Conservation (phyloP, 2,888 invertebrate species). For the Cantharis flavilabris region DNA sequence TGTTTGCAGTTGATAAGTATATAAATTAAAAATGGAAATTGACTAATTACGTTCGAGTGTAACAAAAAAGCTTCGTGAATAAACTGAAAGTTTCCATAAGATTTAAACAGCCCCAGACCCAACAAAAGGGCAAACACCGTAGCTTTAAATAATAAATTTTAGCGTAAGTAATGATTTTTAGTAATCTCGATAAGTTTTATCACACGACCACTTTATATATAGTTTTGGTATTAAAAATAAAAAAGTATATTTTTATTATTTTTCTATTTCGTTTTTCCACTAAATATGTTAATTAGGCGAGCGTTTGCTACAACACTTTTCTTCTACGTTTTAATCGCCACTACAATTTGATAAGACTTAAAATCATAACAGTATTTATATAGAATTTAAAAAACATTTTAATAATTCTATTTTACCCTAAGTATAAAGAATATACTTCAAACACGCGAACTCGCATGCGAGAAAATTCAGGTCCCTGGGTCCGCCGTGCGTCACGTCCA, state of each 20-base stretch:
- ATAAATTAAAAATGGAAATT: neutral
- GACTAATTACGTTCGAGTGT: neutral
- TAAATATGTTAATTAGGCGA: neutral
- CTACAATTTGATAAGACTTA: neutral
- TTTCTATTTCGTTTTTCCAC: neutral
- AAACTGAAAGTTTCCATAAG: neutral
- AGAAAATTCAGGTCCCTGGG: constrained; percentile 19
- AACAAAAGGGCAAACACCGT: neutral
- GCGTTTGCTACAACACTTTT: neutral
- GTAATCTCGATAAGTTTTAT: neutral
- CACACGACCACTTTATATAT: neutral
- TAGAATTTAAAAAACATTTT: constrained; percentile 1
- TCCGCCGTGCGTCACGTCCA: constrained; percentile 27
- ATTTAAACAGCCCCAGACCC: neutral
- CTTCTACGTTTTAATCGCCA: neutral
- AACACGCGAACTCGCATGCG: constrained; percentile 31
- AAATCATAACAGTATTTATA: neutral
- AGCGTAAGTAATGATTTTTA: neutral
- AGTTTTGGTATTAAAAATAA: neutral
- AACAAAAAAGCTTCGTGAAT: neutral
- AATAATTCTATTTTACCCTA: constrained; percentile 2
- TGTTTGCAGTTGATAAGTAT: neutral
- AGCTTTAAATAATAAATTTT: neutral
- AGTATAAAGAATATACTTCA: constrained; percentile 15
- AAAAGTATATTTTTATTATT: neutral